Evolutionary conservation across 2,113 vertebrate species (phyloP).

Genomic region (Vimba vimba): DNA sequence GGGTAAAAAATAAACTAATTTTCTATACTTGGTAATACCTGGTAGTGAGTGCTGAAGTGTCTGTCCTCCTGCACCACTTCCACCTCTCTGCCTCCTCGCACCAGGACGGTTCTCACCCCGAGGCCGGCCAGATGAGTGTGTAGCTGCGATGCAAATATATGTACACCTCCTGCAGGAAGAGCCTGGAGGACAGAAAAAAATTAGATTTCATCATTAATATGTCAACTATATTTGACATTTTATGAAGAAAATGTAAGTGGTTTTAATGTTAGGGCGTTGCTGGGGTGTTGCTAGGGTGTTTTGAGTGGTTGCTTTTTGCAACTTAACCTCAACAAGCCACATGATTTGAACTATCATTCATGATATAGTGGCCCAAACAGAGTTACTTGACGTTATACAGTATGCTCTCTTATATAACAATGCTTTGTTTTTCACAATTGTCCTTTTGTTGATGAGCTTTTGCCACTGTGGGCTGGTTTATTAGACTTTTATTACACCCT

Average conservation of each 20-base stretch:
- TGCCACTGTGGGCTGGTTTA: background rate
- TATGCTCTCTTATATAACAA: background rate
- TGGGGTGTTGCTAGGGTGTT: background rate
- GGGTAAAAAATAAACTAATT: too few species aligned
- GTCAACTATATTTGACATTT: background rate
- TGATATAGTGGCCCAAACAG: background rate
- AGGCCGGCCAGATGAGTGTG: conserved; percentile 92
- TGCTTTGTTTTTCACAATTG: background rate
- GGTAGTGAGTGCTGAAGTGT: conserved; percentile 96
- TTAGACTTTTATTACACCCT: background rate
- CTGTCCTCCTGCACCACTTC: conserved; percentile 85
- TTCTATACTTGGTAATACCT: conserved; percentile 74
- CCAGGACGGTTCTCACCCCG: conserved; percentile 83
- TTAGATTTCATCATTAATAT: background rate
- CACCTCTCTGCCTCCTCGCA: conserved; percentile 77
- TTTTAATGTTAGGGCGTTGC: background rate
- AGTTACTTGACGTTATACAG: background rate
- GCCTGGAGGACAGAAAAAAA: conserved; percentile 72
- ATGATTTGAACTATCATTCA: background rate
- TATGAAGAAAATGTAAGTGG: background rate
- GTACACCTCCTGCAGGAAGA: conserved; percentile 83
- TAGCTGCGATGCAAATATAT: conserved; percentile 93
- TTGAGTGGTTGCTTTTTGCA: background rate
- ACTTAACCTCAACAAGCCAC: background rate
- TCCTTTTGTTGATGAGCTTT: background rate